Percentiles rank a stretch among this genome's conserved stretches.
Conservation (phyloP, 1,140 invertebrate species). For the Lordiphosa stackelbergi region DNA sequence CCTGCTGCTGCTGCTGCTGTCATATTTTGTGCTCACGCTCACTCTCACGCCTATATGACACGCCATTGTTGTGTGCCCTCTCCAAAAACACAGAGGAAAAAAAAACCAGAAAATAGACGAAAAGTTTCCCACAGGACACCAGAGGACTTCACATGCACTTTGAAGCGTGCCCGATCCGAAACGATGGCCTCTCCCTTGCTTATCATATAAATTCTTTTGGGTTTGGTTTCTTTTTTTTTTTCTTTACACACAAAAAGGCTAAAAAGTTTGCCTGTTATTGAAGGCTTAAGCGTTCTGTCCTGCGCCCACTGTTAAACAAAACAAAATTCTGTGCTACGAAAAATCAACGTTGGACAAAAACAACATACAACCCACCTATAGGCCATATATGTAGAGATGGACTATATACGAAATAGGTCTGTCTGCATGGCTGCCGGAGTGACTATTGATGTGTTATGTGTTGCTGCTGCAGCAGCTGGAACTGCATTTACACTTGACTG, state of each 20-base stretch:
- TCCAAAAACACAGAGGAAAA: slow-evolving; percentile 8
- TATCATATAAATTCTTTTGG: slow-evolving; percentile 71
- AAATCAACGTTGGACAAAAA: slow-evolving; percentile 59
- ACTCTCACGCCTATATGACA: slow-evolving; percentile 35
- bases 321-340: slow-evolving; percentile 25
- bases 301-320: slow-evolving; percentile 28
- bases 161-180: background rate
- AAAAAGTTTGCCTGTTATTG: slow-evolving; percentile 69
- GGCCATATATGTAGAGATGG: slow-evolving; percentile 8
- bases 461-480: slow-evolving; percentile 19
- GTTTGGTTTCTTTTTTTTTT: slow-evolving; percentile 36
- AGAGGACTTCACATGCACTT: slow-evolving; percentile 14
- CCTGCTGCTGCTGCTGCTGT: slow-evolving; percentile 51
- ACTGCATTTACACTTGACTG: slow-evolving; percentile 40
- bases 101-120: slow-evolving; percentile 10
- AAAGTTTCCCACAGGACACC: slow-evolving; percentile 44
- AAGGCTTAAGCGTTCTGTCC: slow-evolving; percentile 58
- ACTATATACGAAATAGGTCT: slow-evolving; percentile 8
- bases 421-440: slow-evolving; percentile 1
- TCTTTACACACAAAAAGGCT: slow-evolving; percentile 58
- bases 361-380: slow-evolving; percentile 38
- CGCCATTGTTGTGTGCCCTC: slow-evolving; percentile 34
- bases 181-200: slow-evolving; percentile 43
- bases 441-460: slow-evolving; percentile 19
- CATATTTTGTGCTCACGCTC: slow-evolving; percentile 63